Conservation (phyloP, 2,797 vertebrate genomes). For the Myotis findleyi region DNA sequence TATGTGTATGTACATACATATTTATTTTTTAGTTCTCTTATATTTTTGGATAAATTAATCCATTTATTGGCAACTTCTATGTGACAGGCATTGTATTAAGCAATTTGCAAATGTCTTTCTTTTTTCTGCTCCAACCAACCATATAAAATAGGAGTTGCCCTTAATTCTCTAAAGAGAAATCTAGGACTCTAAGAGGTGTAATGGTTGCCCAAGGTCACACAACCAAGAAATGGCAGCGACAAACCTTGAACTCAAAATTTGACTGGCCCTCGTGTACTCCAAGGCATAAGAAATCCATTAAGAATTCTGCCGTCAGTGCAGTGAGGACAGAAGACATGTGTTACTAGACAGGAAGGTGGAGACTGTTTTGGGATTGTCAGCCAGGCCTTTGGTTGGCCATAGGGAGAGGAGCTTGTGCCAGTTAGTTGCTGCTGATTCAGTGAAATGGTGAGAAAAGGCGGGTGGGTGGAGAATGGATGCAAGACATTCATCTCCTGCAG, state of each 20-base stretch:
- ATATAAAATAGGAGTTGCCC: not conserved
- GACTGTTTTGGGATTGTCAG: not conserved
- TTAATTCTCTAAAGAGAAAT: constrained; percentile 23
- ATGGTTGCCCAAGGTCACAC: not conserved
- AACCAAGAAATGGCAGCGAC: not conserved
- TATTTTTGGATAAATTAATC: constrained; percentile 31
- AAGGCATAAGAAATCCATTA: not conserved
- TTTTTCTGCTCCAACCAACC: not conserved
- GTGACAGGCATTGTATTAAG: not conserved
- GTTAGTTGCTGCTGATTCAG: not conserved
- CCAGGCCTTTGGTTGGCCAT: not conserved
- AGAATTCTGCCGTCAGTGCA: not conserved
- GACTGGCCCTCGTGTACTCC: not conserved
- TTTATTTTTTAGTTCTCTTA: not conserved
- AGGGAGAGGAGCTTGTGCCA: not conserved
- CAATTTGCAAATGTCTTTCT: not conserved
- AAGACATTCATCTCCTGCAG: not conserved
- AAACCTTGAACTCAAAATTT: not conserved
- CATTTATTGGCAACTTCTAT: not conserved
- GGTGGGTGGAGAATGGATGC: not conserved
- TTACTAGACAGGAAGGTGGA: not conserved
- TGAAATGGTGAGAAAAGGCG: not conserved
- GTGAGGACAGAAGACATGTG: not conserved
- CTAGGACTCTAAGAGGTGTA: not conserved
- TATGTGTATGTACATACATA: not conserved